Conservation (phyloP, 2,888 invertebrate species). For the Galeopsomyia nigrocyanea region DNA sequence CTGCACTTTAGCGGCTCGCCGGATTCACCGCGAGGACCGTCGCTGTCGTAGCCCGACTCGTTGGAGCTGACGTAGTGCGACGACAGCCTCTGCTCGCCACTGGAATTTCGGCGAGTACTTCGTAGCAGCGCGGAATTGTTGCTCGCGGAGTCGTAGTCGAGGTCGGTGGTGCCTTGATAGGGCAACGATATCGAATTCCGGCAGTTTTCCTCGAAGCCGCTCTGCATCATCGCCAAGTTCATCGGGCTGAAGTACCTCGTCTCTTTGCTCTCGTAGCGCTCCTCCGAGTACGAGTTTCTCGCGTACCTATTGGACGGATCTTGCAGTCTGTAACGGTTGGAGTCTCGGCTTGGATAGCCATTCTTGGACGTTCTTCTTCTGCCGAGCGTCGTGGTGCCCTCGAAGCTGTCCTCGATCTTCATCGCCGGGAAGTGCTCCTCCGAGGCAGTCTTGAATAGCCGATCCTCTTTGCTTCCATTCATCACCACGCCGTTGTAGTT, state of each 20-base stretch:
- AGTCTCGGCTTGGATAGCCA: constrained; percentile 42
- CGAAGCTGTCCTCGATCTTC: constrained; percentile 62
- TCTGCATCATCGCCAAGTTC: constrained; percentile 36
- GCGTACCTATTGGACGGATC: constrained; percentile 51
- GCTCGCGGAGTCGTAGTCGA: constrained; percentile 4
- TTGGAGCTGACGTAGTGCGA: constrained; percentile 83
- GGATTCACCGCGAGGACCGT: constrained; percentile 71
- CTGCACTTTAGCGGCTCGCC: constrained; percentile 61
- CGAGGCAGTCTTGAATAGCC: constrained; percentile 74
- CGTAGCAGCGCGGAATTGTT: constrained; percentile 28
- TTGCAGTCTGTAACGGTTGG: constrained; percentile 49
- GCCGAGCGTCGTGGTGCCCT: constrained; percentile 65
- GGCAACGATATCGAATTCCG: constrained; percentile 43
- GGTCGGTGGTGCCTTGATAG: constrained; percentile 29
- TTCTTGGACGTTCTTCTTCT: constrained; percentile 59
- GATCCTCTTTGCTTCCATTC: constrained; percentile 65
- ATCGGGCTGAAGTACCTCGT: constrained; percentile 27
- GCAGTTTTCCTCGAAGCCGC: constrained; percentile 23
- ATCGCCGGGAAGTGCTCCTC: constrained; percentile 73
- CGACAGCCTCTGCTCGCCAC: constrained; percentile 67
- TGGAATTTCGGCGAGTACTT: constrained; percentile 53
- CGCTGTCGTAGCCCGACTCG: constrained; percentile 88
- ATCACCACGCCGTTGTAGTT: constrained; percentile 72
- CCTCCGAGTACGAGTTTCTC: constrained; percentile 62
- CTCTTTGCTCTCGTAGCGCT: constrained; percentile 27